phyloP scores from a whole-genome alignment of 2,797 vertebrate genomes.

The Trachops cirrhosus region DNA sequence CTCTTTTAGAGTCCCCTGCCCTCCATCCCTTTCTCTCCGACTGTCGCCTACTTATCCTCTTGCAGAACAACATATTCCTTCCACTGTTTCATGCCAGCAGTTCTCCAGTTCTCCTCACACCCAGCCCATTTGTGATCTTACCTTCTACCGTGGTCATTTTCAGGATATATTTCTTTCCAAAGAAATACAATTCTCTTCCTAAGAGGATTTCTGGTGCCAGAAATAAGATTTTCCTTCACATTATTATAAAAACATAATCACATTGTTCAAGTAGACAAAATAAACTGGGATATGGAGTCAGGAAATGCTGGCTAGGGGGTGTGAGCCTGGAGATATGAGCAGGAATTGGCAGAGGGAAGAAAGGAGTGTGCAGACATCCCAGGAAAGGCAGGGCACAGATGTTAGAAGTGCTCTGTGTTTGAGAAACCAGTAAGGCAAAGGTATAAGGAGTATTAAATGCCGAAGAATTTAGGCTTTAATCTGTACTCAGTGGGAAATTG shows the following conservation, averaged over 20 bases:
- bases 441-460: neutral
- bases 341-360: neutral
- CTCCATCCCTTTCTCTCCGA: neutral
- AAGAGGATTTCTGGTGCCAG: conserved; percentile 10
- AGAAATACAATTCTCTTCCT: conserved; percentile 16
- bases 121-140: neutral
- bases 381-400: neutral
- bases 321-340: neutral
- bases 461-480: neutral
- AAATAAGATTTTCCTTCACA: neutral
- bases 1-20: neutral
- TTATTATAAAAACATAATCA: neutral
- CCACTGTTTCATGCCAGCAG: neutral
- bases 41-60: neutral
- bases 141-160: neutral
- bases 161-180: neutral
- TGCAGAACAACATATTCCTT: neutral
- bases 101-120: neutral
- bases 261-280: conserved; percentile 20
- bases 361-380: neutral
- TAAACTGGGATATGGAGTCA: neutral
- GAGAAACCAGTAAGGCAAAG: neutral
- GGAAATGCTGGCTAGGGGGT: neutral
- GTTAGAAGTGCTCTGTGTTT: neutral
- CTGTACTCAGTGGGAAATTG: neutral